These are phyloP conservation scores for Alcedo atthis DNA, from an alignment of 2,797 vertebrate species.

Conservation along the genomic window DNA sequence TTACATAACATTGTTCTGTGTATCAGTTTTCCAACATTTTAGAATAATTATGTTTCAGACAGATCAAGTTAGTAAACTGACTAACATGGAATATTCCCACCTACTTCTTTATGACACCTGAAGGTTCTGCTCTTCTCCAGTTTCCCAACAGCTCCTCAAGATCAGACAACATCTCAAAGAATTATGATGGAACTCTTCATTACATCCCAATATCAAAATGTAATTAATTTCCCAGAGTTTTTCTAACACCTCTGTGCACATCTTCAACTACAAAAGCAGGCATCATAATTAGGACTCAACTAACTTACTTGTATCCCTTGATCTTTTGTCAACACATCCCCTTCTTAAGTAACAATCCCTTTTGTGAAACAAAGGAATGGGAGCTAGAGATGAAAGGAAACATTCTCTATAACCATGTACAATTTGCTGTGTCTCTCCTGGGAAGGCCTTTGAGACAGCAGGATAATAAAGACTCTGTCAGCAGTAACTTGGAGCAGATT, in stretches of 20 bases:
- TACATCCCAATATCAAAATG: background rate
- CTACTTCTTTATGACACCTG: background rate
- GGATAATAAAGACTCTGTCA: background rate
- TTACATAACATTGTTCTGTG: background rate
- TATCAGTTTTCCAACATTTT: background rate
- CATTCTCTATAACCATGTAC: background rate
- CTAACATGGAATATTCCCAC: background rate
- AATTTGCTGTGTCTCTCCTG: background rate
- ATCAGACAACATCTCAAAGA: background rate
- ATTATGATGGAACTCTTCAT: background rate
- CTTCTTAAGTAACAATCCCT: background rate
- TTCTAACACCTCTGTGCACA: background rate
- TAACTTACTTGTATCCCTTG: background rate
- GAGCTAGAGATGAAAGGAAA: background rate
- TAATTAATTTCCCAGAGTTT: background rate
- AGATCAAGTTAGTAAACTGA: background rate
- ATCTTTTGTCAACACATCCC: background rate
- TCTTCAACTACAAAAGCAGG: background rate
- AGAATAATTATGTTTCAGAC: background rate
- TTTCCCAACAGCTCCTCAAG: background rate
- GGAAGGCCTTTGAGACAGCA: background rate
- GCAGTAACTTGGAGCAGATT: constrained; percentile 8
- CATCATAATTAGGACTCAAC: accelerated
- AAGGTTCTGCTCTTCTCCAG: background rate
- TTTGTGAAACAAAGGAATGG: background rate